Evolutionary conservation across 2,113 vertebrate species (phyloP).

Genomic region (Zapornia atra): DNA sequence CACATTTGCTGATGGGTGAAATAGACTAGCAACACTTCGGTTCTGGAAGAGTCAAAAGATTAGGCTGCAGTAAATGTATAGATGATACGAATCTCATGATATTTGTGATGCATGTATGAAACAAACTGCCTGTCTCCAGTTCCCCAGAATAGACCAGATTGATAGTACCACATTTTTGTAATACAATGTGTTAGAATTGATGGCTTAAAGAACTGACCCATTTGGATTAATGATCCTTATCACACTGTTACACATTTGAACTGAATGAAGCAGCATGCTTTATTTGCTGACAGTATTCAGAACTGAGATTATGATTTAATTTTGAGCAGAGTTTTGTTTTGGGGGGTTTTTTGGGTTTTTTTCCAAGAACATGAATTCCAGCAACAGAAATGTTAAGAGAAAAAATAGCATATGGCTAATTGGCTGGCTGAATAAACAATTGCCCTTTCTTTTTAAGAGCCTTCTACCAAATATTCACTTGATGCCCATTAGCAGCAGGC

Average conservation of each 20-base stretch:
- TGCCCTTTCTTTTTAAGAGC: background rate
- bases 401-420: background rate
- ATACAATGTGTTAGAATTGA: background rate
- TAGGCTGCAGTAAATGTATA: background rate
- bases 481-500: background rate
- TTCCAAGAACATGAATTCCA: background rate
- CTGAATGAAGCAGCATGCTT: background rate
- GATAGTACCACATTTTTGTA: background rate
- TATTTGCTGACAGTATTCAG: background rate
- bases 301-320: background rate
- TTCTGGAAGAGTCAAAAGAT: background rate
- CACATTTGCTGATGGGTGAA: background rate
- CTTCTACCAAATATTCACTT: background rate
- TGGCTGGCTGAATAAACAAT: background rate
- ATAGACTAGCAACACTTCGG: background rate
- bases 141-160: background rate
- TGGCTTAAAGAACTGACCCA: background rate
- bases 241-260: background rate
- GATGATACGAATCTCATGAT: background rate
- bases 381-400: background rate
- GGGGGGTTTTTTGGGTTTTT: background rate
- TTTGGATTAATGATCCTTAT: constrained; percentile 14
- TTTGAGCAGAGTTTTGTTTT: background rate
- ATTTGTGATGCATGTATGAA: background rate
- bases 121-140: background rate